These are phyloP conservation scores for Drosophila putrida DNA, from an alignment of 2,888 invertebrate genomes.

Conservation along the genomic window DNA sequence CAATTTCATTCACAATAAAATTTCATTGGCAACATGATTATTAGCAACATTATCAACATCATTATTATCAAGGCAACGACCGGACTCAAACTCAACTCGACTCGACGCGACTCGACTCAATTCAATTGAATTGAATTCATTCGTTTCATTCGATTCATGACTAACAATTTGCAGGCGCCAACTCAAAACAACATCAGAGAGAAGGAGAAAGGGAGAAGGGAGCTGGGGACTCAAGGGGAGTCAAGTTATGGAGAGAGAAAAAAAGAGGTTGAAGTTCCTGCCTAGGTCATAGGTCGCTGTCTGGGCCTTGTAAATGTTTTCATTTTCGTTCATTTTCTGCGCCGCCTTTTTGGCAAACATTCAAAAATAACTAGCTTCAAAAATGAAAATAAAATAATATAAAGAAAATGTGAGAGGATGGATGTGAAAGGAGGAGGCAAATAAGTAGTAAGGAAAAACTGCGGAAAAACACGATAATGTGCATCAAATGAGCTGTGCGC, in stretches of 20 bases:
- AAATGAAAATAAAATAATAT: constrained; percentile 16
- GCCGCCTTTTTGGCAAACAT: constrained; percentile 60
- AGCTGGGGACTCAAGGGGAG: not conserved
- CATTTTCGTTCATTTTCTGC: constrained; percentile 54
- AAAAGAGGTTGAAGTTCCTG: constrained; percentile 33
- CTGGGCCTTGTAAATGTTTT: constrained; percentile 72
- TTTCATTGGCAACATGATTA: constrained; percentile 48
- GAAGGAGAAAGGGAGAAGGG: not conserved
- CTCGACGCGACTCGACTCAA: constrained; percentile 36
- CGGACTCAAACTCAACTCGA: constrained; percentile 29
- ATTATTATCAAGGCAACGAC: constrained; percentile 49
- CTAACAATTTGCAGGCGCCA: constrained; percentile 75
- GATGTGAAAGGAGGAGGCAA: not conserved
- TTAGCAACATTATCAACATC: constrained; percentile 48
- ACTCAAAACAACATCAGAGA: constrained; percentile 58
- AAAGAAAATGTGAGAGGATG: not conserved
- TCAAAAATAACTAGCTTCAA: constrained; percentile 48
- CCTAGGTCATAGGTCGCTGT: constrained; percentile 42
- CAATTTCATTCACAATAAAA: constrained; percentile 67
- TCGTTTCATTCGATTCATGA: constrained; percentile 69
- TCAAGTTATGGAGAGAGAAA: not conserved
- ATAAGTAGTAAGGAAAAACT: constrained; percentile 29
- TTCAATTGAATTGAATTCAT: constrained; percentile 60
- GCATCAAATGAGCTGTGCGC: constrained; percentile 80
- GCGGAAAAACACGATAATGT: constrained; percentile 72